Evolutionary conservation across 2,888 invertebrate species (phyloP), one percentile per base, ranked within the genome.

Genomic region (Pyrocoelia pectoralis): DNA sequence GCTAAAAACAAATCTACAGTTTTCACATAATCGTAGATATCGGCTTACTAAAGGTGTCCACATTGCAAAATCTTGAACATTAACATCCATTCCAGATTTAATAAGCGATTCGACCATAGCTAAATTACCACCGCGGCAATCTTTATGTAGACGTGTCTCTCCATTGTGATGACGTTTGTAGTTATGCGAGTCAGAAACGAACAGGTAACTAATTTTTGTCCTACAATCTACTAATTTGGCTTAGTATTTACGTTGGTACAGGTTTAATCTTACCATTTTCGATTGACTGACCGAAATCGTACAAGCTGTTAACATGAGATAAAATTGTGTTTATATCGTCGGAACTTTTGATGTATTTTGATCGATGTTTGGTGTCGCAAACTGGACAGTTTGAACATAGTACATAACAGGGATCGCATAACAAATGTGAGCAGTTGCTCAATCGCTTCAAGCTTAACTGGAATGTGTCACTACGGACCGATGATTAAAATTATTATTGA

Each of bases 41-140:
- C n/a, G n/a, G 9, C 10, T 74, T 77, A 83, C 85, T 79, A 88
- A 72, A 52, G 87, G 86, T 8, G 87, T 85, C 87, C 87, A 88
- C n/a, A 85, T 85, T 60, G 86, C 86, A 80, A 85, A 81, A 75
- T 88, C 88, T 72, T 83, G 82, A 1, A 80, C 80, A 76, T 87
- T 87, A 1, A 86, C 81, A 71, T 84, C 83, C 1, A 83, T 82
- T 46, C 84, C 84, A 6, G 75, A 76, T 48, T 74, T 70, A 53
- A 87, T 69, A 9, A 86, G 73, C 15, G 74, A 67, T 50, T 71
- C 69, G 1, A 85, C 83, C 69, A 76, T 76, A n/a, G 76, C 76
- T 4, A 80, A 54, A 58, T 83, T 79, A 52, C 82, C 83, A 78
- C 81, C 72, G 50, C 76, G 76, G 78, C 85, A 84, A 72, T 85